Evolutionary conservation across 2,888 invertebrate species (phyloP).

Genomic region (Priocnemis perturbator): DNA sequence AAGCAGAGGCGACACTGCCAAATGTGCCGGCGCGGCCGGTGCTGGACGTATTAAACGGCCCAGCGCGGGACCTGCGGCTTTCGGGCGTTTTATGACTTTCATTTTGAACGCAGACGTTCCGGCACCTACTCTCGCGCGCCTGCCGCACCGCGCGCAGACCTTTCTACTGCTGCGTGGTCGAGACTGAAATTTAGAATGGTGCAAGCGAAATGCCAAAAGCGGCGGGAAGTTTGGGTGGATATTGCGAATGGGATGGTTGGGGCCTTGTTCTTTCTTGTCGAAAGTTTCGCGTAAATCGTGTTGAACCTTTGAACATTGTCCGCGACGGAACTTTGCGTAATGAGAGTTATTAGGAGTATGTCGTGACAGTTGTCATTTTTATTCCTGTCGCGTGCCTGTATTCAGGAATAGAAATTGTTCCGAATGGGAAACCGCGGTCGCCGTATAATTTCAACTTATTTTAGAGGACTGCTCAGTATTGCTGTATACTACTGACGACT

Average conservation of each 20-base stretch:
- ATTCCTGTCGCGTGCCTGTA: background rate
- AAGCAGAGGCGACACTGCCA: constrained; percentile 2
- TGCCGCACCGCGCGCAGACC: constrained; percentile 14
- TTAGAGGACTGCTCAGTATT: too few relatives aligned
- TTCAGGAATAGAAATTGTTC: constrained; percentile 3
- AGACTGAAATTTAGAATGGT: too few relatives aligned
- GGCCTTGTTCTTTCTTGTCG: too few relatives aligned
- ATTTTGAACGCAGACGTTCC: constrained; percentile 59
- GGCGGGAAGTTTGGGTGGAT: too few relatives aligned
- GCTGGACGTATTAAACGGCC: constrained; percentile 25
- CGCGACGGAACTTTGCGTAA: too few relatives aligned
- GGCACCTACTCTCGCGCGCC: constrained; percentile 31
- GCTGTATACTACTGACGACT: too few relatives aligned
- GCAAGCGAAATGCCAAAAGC: too few relatives aligned
- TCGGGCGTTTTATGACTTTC: constrained; percentile 69
- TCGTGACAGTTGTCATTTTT: too few relatives aligned
- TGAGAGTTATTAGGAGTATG: too few relatives aligned
- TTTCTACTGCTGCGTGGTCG: background rate
- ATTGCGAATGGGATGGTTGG: too few relatives aligned
- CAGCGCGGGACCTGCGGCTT: constrained; percentile 42
- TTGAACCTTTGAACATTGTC: too few relatives aligned
- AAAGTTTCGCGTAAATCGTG: too few relatives aligned
- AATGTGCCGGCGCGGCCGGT: constrained; percentile 4
- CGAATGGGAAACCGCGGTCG: constrained; percentile 8
- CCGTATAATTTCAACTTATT: background rate